Base-by-base conservation (phyloP, 2,113 vertebrate genomes). In the Brachionichthys hirsutus region DNA sequence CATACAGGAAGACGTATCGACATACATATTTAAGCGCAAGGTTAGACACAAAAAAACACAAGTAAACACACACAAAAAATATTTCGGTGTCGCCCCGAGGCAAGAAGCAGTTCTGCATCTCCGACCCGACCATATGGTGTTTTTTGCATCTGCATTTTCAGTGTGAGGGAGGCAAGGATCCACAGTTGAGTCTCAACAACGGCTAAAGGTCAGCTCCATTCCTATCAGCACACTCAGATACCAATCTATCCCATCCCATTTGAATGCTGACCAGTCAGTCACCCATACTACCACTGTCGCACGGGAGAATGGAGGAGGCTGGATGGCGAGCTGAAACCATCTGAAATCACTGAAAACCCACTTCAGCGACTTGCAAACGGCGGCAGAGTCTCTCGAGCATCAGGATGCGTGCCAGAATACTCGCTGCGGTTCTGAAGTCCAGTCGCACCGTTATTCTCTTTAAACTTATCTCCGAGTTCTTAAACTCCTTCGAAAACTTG, bases 291-390 rank as follows among this genome's bases (percentile, higher is more conserved):
- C 52, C 58, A 42, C 34, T 51, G 67, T 77, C 82, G 82, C 84
- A 73, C 5, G 20, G 53, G 81, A 78, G 58, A 2, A 54, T 57
- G 42, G 58, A 22, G 22, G 54, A 41, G 58, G 58, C 62, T 82
- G 69, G 67, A 83, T 59, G 75, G 68, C 77, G 73, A 69, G 70
- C 56, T 75, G 77, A 51, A 79, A 73, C 68, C 30, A 67, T 73
- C 73, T 55, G 57, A 82, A 85, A 82, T 78, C 59, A 81, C 71
- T 12, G 14, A 54, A 77, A 78, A 71, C 50, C 52, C 67, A 73
- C 70, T 79, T 68, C 64, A 64, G 82, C 62, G 50, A 67, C 77
- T 81, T 70, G 60, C 62, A 86, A 81, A 84, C 74, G 63, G 55
- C 72, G 63, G 44, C 42, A 16, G 59, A 65, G 58, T 75, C 69